These are phyloP conservation scores for Brachirus orientalis DNA, from an alignment of 2,113 vertebrate species.

Conservation along the genomic window DNA sequence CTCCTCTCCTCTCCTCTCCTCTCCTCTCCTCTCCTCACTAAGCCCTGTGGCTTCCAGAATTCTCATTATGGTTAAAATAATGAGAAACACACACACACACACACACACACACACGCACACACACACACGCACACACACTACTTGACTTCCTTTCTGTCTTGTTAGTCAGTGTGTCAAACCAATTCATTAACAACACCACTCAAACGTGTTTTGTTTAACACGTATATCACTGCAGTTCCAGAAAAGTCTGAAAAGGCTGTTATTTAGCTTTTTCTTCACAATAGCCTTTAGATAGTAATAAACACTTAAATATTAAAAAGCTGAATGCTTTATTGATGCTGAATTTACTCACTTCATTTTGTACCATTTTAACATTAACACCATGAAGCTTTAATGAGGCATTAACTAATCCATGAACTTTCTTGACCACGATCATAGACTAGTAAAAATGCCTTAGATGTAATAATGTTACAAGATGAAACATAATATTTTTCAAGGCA, in stretches of 20 bases:
- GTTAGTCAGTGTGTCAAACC: background rate
- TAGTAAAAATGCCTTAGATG: background rate
- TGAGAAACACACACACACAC: constrained; percentile 18
- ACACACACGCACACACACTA: constrained; percentile 25
- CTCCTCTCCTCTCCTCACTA: constrained; percentile 11
- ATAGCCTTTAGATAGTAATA: too few species aligned
- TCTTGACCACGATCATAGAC: constrained; percentile 6
- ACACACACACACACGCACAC: constrained; percentile 23
- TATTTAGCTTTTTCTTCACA: too few species aligned
- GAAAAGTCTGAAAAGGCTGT: too few species aligned
- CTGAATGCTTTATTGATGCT: too few species aligned
- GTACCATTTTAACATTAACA: background rate
- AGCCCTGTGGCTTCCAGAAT: constrained; percentile 23
- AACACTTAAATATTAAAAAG: too few species aligned
- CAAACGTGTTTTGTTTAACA: too few species aligned
- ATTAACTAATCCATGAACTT: background rate
- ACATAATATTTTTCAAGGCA: background rate
- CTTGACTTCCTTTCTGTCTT: constrained; percentile 5
- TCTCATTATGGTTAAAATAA: constrained; percentile 2
- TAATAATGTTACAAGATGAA: constrained; percentile 19
- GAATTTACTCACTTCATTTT: background rate
- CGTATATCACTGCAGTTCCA: too few species aligned
- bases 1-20: background rate
- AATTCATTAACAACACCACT: too few species aligned
- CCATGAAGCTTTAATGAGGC: background rate